These are phyloP conservation scores for Nasonia giraulti DNA, from an alignment of 1,140 invertebrate species.

Conservation along the genomic window DNA sequence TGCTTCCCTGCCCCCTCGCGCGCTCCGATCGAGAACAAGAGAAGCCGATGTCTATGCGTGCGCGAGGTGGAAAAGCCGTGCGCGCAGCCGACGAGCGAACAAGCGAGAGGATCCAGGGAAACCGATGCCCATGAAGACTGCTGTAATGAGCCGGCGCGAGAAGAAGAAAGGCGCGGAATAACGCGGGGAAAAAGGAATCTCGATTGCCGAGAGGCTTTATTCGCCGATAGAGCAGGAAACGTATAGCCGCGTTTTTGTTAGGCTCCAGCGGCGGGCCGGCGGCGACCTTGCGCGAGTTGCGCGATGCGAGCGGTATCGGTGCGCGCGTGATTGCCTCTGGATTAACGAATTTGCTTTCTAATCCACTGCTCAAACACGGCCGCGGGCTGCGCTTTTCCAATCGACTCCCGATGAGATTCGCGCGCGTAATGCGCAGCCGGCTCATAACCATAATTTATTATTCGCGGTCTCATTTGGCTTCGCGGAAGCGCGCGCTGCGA, in stretches of 20 bases:
- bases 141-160: neutral
- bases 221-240: neutral
- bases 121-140: neutral
- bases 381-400: no score
- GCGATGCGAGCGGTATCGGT: neutral
- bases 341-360: neutral
- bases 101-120: neutral
- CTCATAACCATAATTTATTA: neutral
- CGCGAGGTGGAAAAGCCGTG: neutral
- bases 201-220: neutral
- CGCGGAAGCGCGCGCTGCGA: neutral
- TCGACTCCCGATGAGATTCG: no score
- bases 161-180: neutral
- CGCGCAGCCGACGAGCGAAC: neutral
- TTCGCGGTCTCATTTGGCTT: neutral
- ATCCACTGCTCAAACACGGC: neutral
- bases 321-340: neutral
- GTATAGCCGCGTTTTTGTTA: no score
- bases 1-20: slow-evolving; percentile 26
- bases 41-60: neutral
- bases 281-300: no score
- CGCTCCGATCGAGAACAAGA: neutral
- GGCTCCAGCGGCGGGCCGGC: no score
- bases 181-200: neutral
- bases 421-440: no score